These are phyloP conservation scores for Apogon hyalosoma DNA, from an alignment of 2,797 vertebrate genomes.

Conservation along the genomic window DNA sequence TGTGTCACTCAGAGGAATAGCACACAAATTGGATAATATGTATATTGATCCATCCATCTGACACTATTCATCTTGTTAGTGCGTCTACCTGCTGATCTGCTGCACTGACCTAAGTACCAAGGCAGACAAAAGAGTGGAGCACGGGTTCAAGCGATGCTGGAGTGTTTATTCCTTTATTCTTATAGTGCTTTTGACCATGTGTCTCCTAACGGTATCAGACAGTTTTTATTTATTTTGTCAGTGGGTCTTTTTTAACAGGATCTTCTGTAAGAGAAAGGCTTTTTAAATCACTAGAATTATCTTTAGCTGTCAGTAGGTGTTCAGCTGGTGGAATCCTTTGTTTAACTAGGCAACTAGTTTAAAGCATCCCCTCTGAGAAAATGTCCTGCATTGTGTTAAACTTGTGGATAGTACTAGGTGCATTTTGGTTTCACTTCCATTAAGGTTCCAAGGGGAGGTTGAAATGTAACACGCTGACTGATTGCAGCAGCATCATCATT, in stretches of 20 bases:
- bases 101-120: slow-evolving; percentile 35
- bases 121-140: background rate
- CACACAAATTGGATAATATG: slow-evolving; percentile 62
- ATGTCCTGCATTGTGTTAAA: too few species aligned
- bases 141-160: slow-evolving; percentile 9
- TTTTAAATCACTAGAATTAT: background rate
- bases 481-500: too few species aligned
- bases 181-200: too few species aligned
- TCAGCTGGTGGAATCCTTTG: background rate
- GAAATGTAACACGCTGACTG: too few species aligned
- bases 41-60: slow-evolving; percentile 62
- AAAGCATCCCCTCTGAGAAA: background rate
- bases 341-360: background rate
- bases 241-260: background rate
- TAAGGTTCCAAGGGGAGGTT: too few species aligned
- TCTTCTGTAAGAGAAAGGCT: background rate
- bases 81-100: slow-evolving; percentile 35
- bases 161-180: slow-evolving; percentile 5
- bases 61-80: slow-evolving; percentile 49
- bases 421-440: too few species aligned
- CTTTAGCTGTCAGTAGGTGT: background rate
- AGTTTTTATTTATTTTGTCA: background rate
- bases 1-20: slow-evolving; percentile 28
- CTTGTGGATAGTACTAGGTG: too few species aligned
- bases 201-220: too few species aligned